Evolutionary conservation across 35 echinoderm and acorn worm species (phyloP).

Genomic region (Anneissia japonica): DNA sequence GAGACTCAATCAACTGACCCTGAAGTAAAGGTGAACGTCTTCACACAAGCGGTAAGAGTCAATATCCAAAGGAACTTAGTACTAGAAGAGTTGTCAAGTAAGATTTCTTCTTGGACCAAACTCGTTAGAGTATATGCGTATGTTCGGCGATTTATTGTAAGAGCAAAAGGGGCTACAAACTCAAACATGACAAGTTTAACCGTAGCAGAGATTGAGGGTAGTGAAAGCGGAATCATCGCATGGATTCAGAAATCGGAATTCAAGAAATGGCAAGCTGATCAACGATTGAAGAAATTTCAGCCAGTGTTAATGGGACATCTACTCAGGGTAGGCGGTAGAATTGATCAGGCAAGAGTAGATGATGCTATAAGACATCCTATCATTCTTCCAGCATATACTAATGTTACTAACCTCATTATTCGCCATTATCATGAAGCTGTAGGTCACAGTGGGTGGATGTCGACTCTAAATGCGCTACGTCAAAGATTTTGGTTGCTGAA

Average conservation of each 20-base stretch:
- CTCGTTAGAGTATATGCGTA: constrained; percentile 10
- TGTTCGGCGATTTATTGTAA: constrained; percentile 17
- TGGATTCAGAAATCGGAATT: not conserved
- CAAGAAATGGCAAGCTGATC: not conserved
- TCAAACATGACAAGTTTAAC: not conserved
- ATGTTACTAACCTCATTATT: not conserved
- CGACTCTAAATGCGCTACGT: constrained; percentile 3
- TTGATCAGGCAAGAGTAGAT: no score
- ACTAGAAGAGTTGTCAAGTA: not conserved
- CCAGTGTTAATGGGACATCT: not conserved
- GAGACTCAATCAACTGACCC: not conserved
- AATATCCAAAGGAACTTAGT: not conserved
- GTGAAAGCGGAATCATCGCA: not conserved
- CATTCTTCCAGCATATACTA: no score
- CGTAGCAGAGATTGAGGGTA: not conserved
- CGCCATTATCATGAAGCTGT: constrained; percentile 1
- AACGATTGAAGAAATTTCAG: not conserved
- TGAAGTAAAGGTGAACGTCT: constrained; percentile 13
- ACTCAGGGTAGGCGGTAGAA: constrained; percentile 18
- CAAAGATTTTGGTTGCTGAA: constrained; percentile 28
- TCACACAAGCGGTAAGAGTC: not conserved
- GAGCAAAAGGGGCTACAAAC: not conserved
- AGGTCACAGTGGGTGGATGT: constrained; percentile 25
- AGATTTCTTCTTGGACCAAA: constrained; percentile 26
- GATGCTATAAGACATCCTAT: not conserved